phyloP scores from a whole-genome alignment of 2,888 invertebrate genomes.

The Phyllotreta striolata region DNA sequence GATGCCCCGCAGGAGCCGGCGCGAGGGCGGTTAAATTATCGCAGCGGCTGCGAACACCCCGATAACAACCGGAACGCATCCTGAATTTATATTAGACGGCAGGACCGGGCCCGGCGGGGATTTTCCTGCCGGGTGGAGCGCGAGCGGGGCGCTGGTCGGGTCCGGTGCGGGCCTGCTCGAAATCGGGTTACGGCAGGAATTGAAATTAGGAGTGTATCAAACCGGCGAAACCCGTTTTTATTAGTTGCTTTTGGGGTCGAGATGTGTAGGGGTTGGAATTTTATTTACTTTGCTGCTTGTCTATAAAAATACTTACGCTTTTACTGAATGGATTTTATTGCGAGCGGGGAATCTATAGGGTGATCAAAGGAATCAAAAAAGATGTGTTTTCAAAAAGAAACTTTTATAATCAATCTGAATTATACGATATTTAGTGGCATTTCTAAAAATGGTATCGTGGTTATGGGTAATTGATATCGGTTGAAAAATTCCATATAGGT shows the following conservation, averaged over 20 bases:
- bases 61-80: conserved; percentile 57
- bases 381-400: too few relatives aligned
- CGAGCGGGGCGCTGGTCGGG: neutral
- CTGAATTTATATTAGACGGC: conserved; percentile 55
- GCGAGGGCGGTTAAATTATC: conserved; percentile 55
- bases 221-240: conserved; percentile 35
- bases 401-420: too few relatives aligned
- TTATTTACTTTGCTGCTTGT: conserved; percentile 17
- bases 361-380: too few relatives aligned
- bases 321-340: conserved; percentile 3
- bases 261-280: conserved; percentile 31
- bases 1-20: conserved; percentile 49
- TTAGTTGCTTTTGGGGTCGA: conserved; percentile 29
- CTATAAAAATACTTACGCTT: too few relatives aligned
- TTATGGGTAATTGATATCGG: too few relatives aligned
- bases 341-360: neutral
- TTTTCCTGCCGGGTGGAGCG: neutral
- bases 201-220: conserved; percentile 35
- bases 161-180: neutral
- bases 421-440: too few relatives aligned
- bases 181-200: conserved; percentile 9
- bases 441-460: too few relatives aligned
- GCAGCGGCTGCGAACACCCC: conserved; percentile 50
- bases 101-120: conserved; percentile 19
- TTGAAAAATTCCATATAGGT: too few relatives aligned